These are phyloP conservation scores for Conomelus anceps DNA, from an alignment of 2,888 invertebrate genomes.

Conservation along the genomic window DNA sequence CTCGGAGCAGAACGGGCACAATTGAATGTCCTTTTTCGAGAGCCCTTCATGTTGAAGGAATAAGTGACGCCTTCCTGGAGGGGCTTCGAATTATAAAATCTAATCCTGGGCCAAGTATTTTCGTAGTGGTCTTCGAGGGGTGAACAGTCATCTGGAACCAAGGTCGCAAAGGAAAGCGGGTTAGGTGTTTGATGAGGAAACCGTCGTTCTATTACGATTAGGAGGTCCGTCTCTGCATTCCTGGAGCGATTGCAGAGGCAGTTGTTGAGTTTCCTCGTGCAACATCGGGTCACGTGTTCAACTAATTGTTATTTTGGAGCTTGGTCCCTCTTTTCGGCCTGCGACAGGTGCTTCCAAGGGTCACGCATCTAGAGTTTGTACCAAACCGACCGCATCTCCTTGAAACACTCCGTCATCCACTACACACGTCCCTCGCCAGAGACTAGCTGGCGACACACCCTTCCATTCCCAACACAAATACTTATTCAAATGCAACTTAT, in stretches of 20 bases:
- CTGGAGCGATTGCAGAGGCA: not conserved
- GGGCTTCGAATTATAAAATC: not conserved
- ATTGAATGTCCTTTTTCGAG: not conserved
- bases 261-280: not conserved
- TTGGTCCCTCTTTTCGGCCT: not conserved
- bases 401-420: not conserved
- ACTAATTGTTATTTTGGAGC: not conserved
- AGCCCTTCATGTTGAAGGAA: not conserved
- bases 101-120: not conserved
- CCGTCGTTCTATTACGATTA: not conserved
- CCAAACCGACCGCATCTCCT: not conserved
- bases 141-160: not conserved
- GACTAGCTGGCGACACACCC: too few relatives aligned
- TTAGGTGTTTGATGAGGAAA: not conserved
- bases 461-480: not conserved
- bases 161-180: not conserved
- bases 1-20: not conserved
- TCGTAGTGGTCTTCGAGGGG: not conserved
- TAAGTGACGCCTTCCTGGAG: not conserved
- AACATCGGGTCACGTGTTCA: not conserved
- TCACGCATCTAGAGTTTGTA: not conserved
- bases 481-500: not conserved
- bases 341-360: not conserved
- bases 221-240: not conserved
- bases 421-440: not conserved